Evolutionary conservation across 2,113 vertebrate species (phyloP).

Genomic region (Tachysurus fulvidraco): DNA sequence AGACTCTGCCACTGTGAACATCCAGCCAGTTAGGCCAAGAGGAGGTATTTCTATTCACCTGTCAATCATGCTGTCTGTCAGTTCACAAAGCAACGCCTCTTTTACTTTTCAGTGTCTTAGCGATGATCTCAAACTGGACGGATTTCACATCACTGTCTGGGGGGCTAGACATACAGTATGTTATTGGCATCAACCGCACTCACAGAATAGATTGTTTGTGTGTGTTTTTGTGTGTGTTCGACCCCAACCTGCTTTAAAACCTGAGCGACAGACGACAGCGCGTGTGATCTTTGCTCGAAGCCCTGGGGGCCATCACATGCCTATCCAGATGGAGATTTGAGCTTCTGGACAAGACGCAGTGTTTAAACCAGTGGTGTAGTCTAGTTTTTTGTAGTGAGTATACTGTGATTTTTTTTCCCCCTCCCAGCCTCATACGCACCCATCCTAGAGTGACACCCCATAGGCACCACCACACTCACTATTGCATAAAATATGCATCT

Average conservation of each 20-base stretch:
- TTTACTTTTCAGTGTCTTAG: neutral
- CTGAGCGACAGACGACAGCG: conserved; percentile 10
- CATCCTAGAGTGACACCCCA: too few species aligned
- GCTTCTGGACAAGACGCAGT: neutral
- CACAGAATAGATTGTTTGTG: conserved; percentile 19
- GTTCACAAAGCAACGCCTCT: neutral
- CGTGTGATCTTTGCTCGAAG: conserved; percentile 9
- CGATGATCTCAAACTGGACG: neutral
- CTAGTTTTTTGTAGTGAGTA: too few species aligned
- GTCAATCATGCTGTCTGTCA: neutral
- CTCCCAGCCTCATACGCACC: too few species aligned
- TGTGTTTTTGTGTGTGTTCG: conserved; percentile 10
- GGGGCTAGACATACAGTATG: neutral
- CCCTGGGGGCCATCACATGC: conserved; percentile 41
- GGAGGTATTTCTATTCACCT: neutral
- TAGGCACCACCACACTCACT: too few species aligned
- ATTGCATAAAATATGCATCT: too few species aligned
- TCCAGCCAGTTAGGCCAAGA: neutral
- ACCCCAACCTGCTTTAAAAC: conserved; percentile 24
- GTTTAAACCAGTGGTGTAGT: too few species aligned
- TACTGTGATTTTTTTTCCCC: too few species aligned
- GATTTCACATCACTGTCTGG: neutral
- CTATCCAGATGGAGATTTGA: conserved; percentile 37
- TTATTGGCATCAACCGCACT: neutral
- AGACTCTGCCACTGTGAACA: neutral